A percentile compares a stretch with the other conserved stretches of the same genome.
Evolutionary conservation across 2,797 vertebrate species (phyloP).

Genomic region (Bradypus variegatus): DNA sequence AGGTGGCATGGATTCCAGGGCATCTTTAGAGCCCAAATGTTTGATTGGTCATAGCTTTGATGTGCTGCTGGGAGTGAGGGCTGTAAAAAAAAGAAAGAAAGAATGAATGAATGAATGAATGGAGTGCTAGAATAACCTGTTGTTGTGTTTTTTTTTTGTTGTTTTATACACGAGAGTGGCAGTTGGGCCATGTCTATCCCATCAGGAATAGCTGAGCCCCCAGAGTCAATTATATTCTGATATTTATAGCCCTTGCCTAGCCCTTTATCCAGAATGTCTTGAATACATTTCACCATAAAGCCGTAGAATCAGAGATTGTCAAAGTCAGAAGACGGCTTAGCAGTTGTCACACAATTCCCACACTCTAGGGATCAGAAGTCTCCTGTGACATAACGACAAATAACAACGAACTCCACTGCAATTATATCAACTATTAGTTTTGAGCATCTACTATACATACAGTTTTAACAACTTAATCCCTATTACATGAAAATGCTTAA

Average conservation of each 20-base stretch:
- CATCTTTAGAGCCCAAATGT: background rate
- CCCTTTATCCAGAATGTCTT: background rate
- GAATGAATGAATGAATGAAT: background rate
- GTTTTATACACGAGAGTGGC: background rate
- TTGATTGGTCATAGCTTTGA: background rate
- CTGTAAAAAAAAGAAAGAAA: background rate
- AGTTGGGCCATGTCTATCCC: background rate
- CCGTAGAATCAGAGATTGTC: background rate
- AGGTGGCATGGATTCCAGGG: background rate
- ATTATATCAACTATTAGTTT: background rate
- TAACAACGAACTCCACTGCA: too few species aligned
- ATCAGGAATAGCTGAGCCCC: background rate
- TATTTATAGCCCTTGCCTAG: background rate
- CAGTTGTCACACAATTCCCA: background rate
- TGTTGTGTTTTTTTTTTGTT: background rate
- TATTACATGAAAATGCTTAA: too few species aligned
- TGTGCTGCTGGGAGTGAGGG: background rate
- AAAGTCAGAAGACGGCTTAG: background rate
- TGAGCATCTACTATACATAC: background rate
- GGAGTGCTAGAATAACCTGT: background rate
- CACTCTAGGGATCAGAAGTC: background rate
- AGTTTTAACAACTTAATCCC: background rate
- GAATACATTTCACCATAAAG: background rate
- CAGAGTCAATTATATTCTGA: background rate
- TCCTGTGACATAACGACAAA: background rate